phyloP scores from a whole-genome alignment of 2,113 vertebrate genomes.

The Cygnus buccinator region DNA sequence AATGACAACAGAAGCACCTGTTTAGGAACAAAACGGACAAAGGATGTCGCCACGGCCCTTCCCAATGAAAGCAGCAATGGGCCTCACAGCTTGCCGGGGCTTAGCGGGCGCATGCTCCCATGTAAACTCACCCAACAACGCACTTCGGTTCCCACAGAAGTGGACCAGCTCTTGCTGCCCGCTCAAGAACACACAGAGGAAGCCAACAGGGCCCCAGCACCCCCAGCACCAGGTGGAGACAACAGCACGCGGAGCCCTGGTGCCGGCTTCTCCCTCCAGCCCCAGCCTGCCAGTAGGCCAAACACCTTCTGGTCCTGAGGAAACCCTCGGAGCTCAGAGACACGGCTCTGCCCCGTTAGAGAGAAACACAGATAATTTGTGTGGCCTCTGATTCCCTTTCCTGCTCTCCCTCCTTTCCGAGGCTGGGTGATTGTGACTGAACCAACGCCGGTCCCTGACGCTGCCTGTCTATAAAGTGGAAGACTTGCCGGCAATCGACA shows the following conservation, averaged over 20 bases:
- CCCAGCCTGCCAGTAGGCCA: background rate
- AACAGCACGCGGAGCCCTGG: background rate
- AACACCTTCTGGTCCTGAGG: background rate
- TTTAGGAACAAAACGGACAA: background rate
- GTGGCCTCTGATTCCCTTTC: too few relatives aligned
- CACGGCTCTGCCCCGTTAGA: background rate
- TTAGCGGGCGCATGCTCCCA: too few relatives aligned
- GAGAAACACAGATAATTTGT: background rate
- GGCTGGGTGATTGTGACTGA: background rate
- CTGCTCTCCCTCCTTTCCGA: background rate
- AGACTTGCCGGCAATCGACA: background rate
- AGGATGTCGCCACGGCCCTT: background rate
- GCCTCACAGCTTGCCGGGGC: background rate
- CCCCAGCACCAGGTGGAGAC: background rate
- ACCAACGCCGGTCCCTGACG: background rate
- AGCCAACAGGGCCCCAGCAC: background rate
- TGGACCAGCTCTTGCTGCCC: too few relatives aligned
- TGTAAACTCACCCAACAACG: too few relatives aligned
- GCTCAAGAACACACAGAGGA: too few relatives aligned
- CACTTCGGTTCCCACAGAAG: background rate
- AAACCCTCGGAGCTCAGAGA: background rate
- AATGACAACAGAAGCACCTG: background rate
- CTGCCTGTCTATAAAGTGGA: background rate
- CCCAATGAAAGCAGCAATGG: too few relatives aligned
- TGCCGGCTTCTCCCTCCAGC: fast-evolving